phyloP scores from a whole-genome alignment of 2,888 invertebrate species.

The Tenthredo scrophulariae region DNA sequence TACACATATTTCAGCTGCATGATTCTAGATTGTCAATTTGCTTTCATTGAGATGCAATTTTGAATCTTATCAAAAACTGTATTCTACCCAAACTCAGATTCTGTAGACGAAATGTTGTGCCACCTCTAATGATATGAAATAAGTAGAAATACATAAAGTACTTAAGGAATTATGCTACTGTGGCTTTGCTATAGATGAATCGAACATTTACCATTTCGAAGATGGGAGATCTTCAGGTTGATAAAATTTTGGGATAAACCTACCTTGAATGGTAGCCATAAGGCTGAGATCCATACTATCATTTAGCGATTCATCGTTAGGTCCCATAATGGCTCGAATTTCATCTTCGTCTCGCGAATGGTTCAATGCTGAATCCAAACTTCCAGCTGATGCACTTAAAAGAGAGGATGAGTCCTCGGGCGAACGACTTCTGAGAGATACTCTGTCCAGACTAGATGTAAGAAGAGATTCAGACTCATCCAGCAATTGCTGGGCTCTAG shows the following conservation, averaged over 20 bases:
- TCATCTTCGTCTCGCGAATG: slow-evolving; percentile 92
- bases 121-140: neutral
- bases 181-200: neutral
- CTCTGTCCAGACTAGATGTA: slow-evolving; percentile 84
- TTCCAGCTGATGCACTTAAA: slow-evolving; percentile 87
- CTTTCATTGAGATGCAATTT: neutral
- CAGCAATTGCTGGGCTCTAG: slow-evolving; percentile 79
- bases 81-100: neutral
- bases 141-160: neutral
- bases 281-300: slow-evolving; percentile 77
- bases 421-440: slow-evolving; percentile 88
- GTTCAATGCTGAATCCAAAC: slow-evolving; percentile 92
- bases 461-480: slow-evolving; percentile 79
- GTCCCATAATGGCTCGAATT: slow-evolving; percentile 83
- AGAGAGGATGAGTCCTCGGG: slow-evolving; percentile 86
- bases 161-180: neutral
- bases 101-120: neutral
- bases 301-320: slow-evolving; percentile 76
- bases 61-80: neutral
- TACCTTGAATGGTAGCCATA: slow-evolving; percentile 78
- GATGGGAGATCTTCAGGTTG: neutral
- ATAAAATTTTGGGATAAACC: slow-evolving; percentile 67
- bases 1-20: neutral
- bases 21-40: neutral
- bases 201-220: neutral